Base-by-base conservation (phyloP, 2,888 invertebrate species). In the Meloe dianella region DNA sequence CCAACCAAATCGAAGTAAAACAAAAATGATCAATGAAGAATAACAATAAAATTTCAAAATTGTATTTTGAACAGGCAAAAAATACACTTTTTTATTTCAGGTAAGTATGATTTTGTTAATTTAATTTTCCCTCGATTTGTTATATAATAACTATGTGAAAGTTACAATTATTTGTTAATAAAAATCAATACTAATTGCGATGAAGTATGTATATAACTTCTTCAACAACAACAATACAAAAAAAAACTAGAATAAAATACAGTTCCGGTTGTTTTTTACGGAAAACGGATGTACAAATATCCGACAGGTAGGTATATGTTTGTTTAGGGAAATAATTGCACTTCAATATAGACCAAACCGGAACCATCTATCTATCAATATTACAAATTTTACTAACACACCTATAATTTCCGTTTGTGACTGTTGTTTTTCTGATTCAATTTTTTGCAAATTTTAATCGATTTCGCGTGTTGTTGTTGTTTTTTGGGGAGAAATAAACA, bases 231-330 rank as follows among this genome's bases (percentile, higher is more conserved):
- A n/a, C 41, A 41, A 38, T 6, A 38, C n/a, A 41, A 7, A 41
- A 41, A 22, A 51, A 51, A 51, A 22, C 3, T 9, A 2, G n/a
- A 22, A 56, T 4, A 10, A n/a, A 51, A 56, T 27, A 38, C 20
- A 29, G 64, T 65, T 68, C 68, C 68, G 68, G 63, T 57, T 8
- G 65, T 57, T 20, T 51, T 54, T 63, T 38, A 56, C 65, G 61
- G 63, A 68, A 65, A 63, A 54, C 65, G 68, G 68, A 68, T 60
- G 63, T 68, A 54, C 60, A 57, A 17, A 58, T 54, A 63, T 68
- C 65, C 65, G 65, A 63, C 68, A 68, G 68, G 62, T 68, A 64
- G 27, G 27, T 60, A 61, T 57, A 30, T 58, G 60, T 66, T 38
- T 62, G 60, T 51, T 51, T 20, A 41, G 10, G 54, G 58, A 38